A percentile compares a stretch with the other conserved stretches of the same genome.
phyloP scores from a whole-genome alignment of 1,140 invertebrate genomes.

The Aphidius ervi region DNA sequence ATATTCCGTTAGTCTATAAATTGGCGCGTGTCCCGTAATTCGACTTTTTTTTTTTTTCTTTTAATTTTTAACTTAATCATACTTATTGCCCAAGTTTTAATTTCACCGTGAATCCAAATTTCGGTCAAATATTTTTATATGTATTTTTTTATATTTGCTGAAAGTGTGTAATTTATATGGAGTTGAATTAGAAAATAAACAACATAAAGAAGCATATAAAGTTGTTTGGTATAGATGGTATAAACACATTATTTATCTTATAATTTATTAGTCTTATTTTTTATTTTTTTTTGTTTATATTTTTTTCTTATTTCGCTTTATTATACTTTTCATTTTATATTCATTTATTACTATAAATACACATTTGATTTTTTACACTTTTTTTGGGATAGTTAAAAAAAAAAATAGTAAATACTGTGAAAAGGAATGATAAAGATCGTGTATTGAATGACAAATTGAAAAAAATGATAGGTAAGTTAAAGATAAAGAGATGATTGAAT shows the following conservation, averaged over 20 bases:
- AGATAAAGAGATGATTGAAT: neutral
- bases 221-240: constrained; percentile 9
- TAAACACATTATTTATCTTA: constrained; percentile 26
- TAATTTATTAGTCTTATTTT: constrained; percentile 38
- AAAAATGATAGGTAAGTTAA: neutral
- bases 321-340: constrained; percentile 12
- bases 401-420: constrained; percentile 14
- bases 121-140: neutral
- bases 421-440: neutral
- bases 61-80: neutral
- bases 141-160: neutral
- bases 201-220: constrained; percentile 19
- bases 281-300: constrained; percentile 6
- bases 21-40: neutral
- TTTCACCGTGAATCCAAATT: constrained; percentile 16
- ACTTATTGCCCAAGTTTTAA: constrained; percentile 17
- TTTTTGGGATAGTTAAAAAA: neutral
- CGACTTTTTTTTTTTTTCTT: constrained; percentile 1
- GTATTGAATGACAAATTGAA: too few relatives aligned
- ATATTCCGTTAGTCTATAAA: neutral
- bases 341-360: constrained; percentile 22
- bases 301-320: constrained; percentile 3
- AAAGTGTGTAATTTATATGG: neutral
- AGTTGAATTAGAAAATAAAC: neutral
- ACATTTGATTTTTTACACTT: constrained; percentile 15